These are phyloP conservation scores for Pelvicachromis taeniatus DNA, from an alignment of 2,113 vertebrate species.

Conservation along the genomic window DNA sequence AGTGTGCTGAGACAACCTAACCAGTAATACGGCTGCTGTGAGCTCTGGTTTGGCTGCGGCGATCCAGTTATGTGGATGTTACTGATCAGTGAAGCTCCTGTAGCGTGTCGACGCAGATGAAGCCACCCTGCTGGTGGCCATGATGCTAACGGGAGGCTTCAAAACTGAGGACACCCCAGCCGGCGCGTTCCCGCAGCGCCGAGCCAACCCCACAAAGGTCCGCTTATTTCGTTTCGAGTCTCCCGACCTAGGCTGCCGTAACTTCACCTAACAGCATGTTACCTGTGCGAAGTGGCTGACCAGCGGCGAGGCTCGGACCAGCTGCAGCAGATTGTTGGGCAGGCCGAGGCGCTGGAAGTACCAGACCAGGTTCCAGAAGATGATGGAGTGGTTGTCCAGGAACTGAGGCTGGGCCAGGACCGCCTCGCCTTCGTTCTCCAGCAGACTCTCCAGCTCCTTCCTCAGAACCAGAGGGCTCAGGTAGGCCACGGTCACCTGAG, in stretches of 20 bases:
- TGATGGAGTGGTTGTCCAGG: constrained; percentile 87
- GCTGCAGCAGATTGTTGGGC: constrained; percentile 82
- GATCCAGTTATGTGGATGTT: neutral
- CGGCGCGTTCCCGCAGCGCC: neutral
- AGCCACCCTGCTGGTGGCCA: neutral
- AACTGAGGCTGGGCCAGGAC: constrained; percentile 82
- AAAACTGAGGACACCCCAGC: neutral
- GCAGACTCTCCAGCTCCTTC: constrained; percentile 90
- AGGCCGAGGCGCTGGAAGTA: constrained; percentile 86
- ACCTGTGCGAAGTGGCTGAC: constrained; percentile 69
- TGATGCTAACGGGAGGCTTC: neutral
- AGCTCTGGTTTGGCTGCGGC: too few relatives aligned
- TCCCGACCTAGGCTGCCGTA: neutral
- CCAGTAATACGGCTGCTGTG: neutral
- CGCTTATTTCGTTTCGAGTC: neutral
- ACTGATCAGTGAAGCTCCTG: neutral
- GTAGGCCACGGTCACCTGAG: constrained; percentile 83
- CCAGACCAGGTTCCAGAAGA: constrained; percentile 97
- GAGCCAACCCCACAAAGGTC: neutral
- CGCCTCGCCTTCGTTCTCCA: constrained; percentile 89
- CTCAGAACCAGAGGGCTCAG: constrained; percentile 89
- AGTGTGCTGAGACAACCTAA: neutral
- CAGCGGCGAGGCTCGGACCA: constrained; percentile 78
- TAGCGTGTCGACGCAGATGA: neutral
- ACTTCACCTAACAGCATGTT: neutral